A percentile compares a stretch with the other conserved stretches of the same genome.
phyloP scores from a whole-genome alignment of 2,888 invertebrate genomes.

The Cotesia congregata region DNA sequence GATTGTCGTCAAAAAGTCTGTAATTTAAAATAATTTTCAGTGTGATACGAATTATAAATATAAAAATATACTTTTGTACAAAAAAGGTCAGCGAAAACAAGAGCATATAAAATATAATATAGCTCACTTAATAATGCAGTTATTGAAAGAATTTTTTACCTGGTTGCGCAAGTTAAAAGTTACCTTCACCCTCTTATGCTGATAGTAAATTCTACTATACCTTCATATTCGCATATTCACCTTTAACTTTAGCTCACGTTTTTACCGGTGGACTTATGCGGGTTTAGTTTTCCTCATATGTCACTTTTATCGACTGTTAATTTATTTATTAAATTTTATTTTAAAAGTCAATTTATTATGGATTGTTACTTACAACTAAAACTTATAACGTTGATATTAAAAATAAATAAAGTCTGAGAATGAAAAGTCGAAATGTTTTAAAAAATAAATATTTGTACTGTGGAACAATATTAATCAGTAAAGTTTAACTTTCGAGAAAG shows the following conservation, averaged over 20 bases:
- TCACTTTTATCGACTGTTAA: constrained; percentile 35
- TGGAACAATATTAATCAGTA: too few relatives aligned
- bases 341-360: neutral
- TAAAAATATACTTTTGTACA: too few relatives aligned
- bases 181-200: constrained; percentile 32
- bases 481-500: too few relatives aligned
- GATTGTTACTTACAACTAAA: too few relatives aligned
- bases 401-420: too few relatives aligned
- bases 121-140: constrained; percentile 48
- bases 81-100: constrained; percentile 26
- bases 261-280: constrained; percentile 35
- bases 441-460: too few relatives aligned
- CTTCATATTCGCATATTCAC: constrained; percentile 22
- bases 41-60: too few relatives aligned
- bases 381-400: too few relatives aligned
- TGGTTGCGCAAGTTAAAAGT: neutral
- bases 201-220: constrained; percentile 23
- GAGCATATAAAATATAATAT: constrained; percentile 22
- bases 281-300: constrained; percentile 15
- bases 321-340: constrained; percentile 19
- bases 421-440: too few relatives aligned
- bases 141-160: constrained; percentile 7
- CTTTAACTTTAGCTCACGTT: constrained; percentile 38
- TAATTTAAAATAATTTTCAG: too few relatives aligned
- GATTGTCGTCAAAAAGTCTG: too few relatives aligned